Evolutionary conservation across 2,113 vertebrate genomes (phyloP).

Genomic region (Himantopus leucocephalus): DNA sequence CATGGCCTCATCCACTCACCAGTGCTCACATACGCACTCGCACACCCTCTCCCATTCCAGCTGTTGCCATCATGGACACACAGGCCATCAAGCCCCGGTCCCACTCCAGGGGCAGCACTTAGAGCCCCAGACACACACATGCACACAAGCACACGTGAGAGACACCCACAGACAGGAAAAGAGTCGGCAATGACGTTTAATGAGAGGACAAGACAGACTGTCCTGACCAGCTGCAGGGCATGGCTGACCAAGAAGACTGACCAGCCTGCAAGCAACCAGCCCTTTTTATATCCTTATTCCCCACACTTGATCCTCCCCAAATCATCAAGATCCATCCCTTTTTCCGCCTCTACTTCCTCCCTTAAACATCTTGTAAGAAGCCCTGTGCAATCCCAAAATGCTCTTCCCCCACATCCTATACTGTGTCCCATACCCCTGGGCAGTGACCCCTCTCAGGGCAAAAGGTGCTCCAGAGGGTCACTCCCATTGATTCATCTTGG

Average conservation of each 20-base stretch:
- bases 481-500: background rate
- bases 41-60: no score
- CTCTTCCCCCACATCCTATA: background rate
- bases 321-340: background rate
- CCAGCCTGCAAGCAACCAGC: background rate
- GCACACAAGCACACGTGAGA: background rate
- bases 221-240: background rate
- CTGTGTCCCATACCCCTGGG: no score
- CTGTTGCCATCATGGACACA: background rate
- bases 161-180: background rate
- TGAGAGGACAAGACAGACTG: background rate
- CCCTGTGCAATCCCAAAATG: background rate
- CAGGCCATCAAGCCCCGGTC: background rate
- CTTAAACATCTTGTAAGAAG: background rate
- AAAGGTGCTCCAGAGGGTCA: background rate
- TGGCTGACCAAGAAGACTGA: background rate
- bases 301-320: background rate
- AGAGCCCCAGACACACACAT: no score
- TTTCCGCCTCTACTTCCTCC: background rate
- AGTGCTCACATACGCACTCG: accelerated
- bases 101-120: no score
- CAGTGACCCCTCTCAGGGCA: accelerated
- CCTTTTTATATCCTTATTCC: background rate
- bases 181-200: background rate
- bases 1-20: accelerated